Evolutionary conservation across 2,888 invertebrate genomes (phyloP), one percentile per base, ranked within the genome.

Genomic region (Brachylomia viminalis): DNA sequence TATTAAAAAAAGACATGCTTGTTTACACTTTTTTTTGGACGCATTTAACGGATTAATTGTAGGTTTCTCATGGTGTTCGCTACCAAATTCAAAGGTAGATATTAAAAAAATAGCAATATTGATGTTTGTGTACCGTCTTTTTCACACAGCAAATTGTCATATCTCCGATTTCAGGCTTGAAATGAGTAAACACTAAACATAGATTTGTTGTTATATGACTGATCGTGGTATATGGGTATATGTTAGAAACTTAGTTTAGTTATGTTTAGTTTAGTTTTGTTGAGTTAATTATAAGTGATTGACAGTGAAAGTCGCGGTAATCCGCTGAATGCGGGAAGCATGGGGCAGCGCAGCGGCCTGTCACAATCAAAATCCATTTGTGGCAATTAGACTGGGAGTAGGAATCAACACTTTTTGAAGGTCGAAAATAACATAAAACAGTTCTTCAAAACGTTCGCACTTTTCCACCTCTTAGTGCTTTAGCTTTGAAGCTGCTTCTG

Each of bases 141-240:
- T 68, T 33, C 17, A 20, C 33, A 68, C 20, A 20, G 27, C 8
- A 45, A 42, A n/a, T 15, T 8, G 17, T 11, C 23, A n/a, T 4
- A 68, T 38, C 20, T 59, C 23, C 38, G 15, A n/a, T 71, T 47
- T 45, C 67, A 33, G 20, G 20, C 11, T 8, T 47, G 3, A 0
- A 8, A 27, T 33, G n/a, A 27, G 47, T 33, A 71, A 71, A 71
- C 47, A 66, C 10, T 23, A 67, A 47, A 47, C 68, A 67, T 45
- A 17, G 8, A 17, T 47, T 20, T n/a, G n/a, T 17, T 7, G 42
- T 30, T 27, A 6, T n/a, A 38, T 38, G 11, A 6, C 15, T 23
- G 30, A 47, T 15, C 27, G 15, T n/a, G 10, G 23, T 0, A 47
- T 47, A 52, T 30, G 8, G 10, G 23, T 0, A 47, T 47, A 52